Evolutionary conservation across 2,113 vertebrate species (phyloP), one percentile per base, ranked within the genome.

Genomic region (Entelurus aequoreus): DNA sequence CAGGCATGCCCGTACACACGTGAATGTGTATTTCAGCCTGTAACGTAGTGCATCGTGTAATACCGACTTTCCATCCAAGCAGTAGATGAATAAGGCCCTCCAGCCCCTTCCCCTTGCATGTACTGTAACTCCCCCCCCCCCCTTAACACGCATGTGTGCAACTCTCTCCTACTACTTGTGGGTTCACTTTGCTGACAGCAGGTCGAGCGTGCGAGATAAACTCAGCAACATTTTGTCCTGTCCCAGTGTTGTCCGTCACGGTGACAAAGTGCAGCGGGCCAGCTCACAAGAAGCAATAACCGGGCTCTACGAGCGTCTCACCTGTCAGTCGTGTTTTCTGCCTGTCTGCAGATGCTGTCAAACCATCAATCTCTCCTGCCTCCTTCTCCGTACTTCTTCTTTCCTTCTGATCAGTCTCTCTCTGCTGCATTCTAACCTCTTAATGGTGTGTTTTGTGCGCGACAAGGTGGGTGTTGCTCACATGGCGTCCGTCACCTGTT

Each of bases 281-380:
- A 75, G 61, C 72, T 73, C 54, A 67, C 66, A 68, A 48, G 78
- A 75, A 69, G 69, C 76, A 77, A 78, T 83, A 78, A 72, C 72
- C 72, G 63, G 65, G 46, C 66, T 66, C 44, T 16, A 64, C 71
- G 71, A n/a, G 76, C 79, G 81, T 72, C 67, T 73, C 73, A 83
- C 82, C 77, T 81, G 63, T 83, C 77, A 81, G 54, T 69, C 48
- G 48, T 50, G 60, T 69, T 84, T 78, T 80, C 71, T 68, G 65
- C 62, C 76, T 80, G 68, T 60, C 86, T 84, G 72, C 77, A 76
- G 78, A 77, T 40, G 71, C 77, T 83, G 81, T 85, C 86, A 83
- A 72, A 49, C 63, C 61, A 37, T 86, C 79, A 81, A 60, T 87
- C 81, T 71, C 55, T 55, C 52, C n/a, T 63, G 15, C 60, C 64